Evolutionary conservation across 2,888 invertebrate genomes (phyloP).

Genomic region (Melieria picta): DNA sequence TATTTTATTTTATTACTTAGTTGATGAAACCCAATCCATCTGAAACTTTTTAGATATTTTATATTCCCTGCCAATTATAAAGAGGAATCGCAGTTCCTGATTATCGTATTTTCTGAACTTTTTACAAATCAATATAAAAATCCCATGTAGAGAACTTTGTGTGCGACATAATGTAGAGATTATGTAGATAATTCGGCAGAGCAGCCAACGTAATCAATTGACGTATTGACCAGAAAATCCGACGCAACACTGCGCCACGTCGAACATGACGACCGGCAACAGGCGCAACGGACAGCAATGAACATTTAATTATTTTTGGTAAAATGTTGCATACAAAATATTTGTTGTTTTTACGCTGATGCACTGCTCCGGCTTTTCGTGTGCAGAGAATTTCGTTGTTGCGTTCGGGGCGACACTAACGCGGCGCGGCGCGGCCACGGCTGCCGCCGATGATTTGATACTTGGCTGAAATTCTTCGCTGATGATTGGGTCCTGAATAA

Average conservation of each 20-base stretch:
- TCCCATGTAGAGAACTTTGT: no score
- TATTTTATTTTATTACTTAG: no score
- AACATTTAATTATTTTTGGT: slow-evolving; percentile 34
- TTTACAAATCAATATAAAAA: no score
- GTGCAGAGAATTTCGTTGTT: not conserved
- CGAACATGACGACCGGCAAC: not conserved
- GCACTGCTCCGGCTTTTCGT: slow-evolving; percentile 19
- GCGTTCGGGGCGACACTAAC: not conserved
- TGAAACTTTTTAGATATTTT: no score
- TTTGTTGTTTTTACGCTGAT: slow-evolving; percentile 1
- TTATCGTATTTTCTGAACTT: no score
- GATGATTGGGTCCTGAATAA: not conserved
- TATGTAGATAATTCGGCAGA: no score
- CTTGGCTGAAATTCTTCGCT: slow-evolving; percentile 3
- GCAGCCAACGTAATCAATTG: no score
- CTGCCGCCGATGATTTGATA: not conserved
- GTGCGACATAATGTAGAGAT: no score
- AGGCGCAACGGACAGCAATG: slow-evolving; percentile 7
- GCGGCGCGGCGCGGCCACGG: not conserved
- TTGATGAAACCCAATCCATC: no score
- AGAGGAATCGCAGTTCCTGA: no score
- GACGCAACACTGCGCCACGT: not conserved
- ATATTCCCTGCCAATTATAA: no score
- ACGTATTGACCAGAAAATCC: not conserved
- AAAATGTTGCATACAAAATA: slow-evolving; percentile 25